These are phyloP conservation scores for Contarinia nasturtii DNA, from an alignment of 1,140 invertebrate species.

Conservation along the genomic window DNA sequence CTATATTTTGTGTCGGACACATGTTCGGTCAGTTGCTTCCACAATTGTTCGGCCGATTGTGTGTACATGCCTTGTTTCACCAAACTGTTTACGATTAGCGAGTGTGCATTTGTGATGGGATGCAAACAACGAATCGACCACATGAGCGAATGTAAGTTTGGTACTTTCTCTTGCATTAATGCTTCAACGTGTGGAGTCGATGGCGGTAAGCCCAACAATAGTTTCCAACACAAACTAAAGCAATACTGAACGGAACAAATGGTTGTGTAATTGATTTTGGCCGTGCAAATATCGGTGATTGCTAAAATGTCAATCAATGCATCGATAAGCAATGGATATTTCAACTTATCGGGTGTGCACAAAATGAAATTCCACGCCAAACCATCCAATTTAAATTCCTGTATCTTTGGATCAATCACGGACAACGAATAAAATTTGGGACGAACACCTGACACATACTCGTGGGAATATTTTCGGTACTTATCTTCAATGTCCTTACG, in stretches of 20 bases:
- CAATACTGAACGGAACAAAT: conserved; percentile 79
- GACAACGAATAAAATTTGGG: conserved; percentile 22
- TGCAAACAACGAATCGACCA: conserved; percentile 25
- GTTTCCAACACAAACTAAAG: conserved; percentile 38
- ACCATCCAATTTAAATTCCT: conserved; percentile 78
- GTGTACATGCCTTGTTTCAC: conserved; percentile 22
- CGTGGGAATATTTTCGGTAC: conserved; percentile 38
- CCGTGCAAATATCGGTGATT: conserved; percentile 40
- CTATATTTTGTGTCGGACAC: conserved; percentile 17
- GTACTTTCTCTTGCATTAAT: conserved; percentile 31
- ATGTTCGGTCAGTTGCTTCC: conserved; percentile 17
- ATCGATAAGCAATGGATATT: conserved; percentile 73
- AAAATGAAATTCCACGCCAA: conserved; percentile 85
- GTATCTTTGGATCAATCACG: conserved; percentile 18
- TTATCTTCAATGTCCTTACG: conserved; percentile 58
- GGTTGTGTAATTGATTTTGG: conserved; percentile 41
- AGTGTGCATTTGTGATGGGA: conserved; percentile 14
- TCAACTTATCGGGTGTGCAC: conserved; percentile 72
- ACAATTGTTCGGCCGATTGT: conserved; percentile 18
- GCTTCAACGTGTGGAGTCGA: conserved; percentile 71
- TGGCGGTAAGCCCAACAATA: conserved; percentile 65
- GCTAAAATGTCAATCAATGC: conserved; percentile 62
- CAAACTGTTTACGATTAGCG: conserved; percentile 20
- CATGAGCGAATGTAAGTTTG: conserved; percentile 30
- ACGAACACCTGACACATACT: conserved; percentile 16